Evolutionary conservation across 1,140 invertebrate species (phyloP), one percentile per base, ranked within the genome.

Genomic region (Caenorhabditis remanei): DNA sequence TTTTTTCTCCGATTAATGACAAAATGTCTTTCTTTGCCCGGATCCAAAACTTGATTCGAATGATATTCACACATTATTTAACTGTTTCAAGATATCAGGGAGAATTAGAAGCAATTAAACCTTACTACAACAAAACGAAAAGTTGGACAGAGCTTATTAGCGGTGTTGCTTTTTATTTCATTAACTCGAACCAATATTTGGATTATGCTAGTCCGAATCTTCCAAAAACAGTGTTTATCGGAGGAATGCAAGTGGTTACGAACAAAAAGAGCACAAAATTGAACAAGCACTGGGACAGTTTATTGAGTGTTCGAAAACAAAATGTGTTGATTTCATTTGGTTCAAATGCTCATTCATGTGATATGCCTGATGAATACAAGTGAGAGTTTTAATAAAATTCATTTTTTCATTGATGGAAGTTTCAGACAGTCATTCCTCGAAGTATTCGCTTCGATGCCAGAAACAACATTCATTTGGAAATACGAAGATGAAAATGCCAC

Each of bases 311-410:
- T 40, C 24, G 87, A 5, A 48, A 88, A 7, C 55, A 87, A 14
- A 84, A 53, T 65, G 88, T 89, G 11, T 46, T 89, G 32, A 89
- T 89, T 19, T 89, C 88, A 24, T 89, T 89, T 58, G 88, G 88
- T 4, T 89, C 88, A n/a, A 61, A 88, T 56, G 88, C 88, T 19
- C 55, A 87, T 46, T 88, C 65, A n/a, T 83, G n/a, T 21, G 56
- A 83, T 19, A 89, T 89, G 87, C 88, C 88, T 13, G 84, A 83
- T 9, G 65, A 71, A n/a, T 83, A 86, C 43, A 89, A 89, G 88
- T 63, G 4, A 84, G 88, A 40, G n/a, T 2, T 19, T 6, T 41
- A 3, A 56, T 16, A 65, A 65, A 24, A 61, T 61, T 2, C 5
- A n/a, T 16, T 6, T 5, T 56, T 48, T 16, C 14, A 41, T 63